phyloP scores from a whole-genome alignment of 2,113 vertebrate species.

The Laticauda laticaudata region DNA sequence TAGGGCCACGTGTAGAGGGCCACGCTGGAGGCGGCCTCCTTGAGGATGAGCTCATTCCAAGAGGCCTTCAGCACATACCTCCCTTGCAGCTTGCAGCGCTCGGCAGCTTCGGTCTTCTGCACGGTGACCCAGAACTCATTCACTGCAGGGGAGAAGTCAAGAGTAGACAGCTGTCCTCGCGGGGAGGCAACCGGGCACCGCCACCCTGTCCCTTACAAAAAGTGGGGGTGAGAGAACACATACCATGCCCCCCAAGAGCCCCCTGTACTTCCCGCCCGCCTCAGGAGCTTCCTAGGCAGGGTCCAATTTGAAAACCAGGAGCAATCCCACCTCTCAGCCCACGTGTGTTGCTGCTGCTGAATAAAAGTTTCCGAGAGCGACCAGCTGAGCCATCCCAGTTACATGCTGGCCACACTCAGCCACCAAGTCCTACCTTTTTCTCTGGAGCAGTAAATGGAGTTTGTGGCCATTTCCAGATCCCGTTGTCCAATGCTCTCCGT shows the following conservation, averaged over 20 bases:
- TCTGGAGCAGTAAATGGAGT: conserved; percentile 90
- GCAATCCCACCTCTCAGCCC: background rate
- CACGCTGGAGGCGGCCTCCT: conserved; percentile 75
- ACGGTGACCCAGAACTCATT: conserved; percentile 88
- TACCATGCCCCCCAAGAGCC: background rate
- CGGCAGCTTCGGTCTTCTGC: conserved; percentile 89
- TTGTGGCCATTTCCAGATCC: conserved; percentile 89
- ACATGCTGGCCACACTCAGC: too few relatives aligned
- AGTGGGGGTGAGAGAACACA: background rate
- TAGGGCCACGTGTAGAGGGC: conserved; percentile 87
- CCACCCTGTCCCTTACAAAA: background rate
- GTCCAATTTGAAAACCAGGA: background rate
- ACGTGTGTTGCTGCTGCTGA: background rate
- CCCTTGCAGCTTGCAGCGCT: conserved; percentile 83
- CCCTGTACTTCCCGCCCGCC: background rate
- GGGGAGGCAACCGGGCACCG: background rate
- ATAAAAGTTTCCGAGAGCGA: background rate
- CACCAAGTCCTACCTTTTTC: conserved; percentile 80
- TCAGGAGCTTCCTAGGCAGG: background rate
- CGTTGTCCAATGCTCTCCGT: conserved; percentile 19
- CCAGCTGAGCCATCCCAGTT: too few relatives aligned
- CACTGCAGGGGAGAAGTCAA: conserved; percentile 63
- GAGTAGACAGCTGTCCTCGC: background rate
- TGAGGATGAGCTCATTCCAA: conserved; percentile 77
- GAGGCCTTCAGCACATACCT: conserved; percentile 86